Percentiles rank a stretch among this genome's conserved stretches.
These are phyloP conservation scores for Eutolmus rufibarbis DNA, from an alignment of 2,888 invertebrate species.

Conservation along the genomic window DNA sequence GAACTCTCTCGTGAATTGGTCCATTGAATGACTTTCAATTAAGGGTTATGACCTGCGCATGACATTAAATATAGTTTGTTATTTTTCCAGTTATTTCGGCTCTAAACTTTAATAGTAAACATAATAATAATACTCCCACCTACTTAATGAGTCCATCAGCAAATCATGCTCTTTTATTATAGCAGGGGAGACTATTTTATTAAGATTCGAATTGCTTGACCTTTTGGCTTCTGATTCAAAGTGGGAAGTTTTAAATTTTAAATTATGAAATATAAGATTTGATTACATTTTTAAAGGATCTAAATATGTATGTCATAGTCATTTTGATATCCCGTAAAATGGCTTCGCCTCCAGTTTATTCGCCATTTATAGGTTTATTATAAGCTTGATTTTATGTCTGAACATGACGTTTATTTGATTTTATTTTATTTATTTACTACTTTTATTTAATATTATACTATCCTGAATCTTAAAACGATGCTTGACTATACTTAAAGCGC, in stretches of 20 bases:
- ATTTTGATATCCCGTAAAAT: neutral
- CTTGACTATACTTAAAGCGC: too few species aligned
- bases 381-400: neutral
- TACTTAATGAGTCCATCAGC: neutral
- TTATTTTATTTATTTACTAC: too few species aligned
- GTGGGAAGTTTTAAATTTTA: neutral
- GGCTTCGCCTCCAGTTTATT: neutral
- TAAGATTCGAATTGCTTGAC: neutral
- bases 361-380: neutral
- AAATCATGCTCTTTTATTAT: neutral
- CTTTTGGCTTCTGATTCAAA: neutral
- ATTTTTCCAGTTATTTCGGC: neutral
- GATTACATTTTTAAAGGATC: neutral
- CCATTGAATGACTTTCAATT: neutral
- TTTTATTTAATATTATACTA: too few species aligned
- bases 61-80: neutral
- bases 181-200: neutral
- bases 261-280: neutral
- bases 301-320: neutral
- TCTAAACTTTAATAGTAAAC: neutral
- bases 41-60: neutral
- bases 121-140: neutral
- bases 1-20: neutral
- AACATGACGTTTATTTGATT: too few species aligned
- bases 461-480: too few species aligned